Conservation (phyloP, 2,888 invertebrate genomes). For the Machimus rusticus region DNA sequence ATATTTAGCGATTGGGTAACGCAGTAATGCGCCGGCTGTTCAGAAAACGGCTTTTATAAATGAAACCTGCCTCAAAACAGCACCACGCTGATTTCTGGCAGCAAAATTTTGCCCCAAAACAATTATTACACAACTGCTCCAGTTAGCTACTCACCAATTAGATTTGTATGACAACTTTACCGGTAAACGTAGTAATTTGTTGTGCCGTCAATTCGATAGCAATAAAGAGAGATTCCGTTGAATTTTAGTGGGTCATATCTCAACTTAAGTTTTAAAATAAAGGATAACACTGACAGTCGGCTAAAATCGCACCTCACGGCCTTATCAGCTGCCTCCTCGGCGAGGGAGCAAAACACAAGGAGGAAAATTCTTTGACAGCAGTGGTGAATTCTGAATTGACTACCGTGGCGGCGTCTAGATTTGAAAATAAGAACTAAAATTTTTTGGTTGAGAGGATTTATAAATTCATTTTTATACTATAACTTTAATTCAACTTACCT, state of each 20-base stretch:
- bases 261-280: background rate
- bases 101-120: background rate
- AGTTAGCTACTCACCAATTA: conserved; percentile 28
- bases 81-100: background rate
- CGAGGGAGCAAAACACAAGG: conserved; percentile 17
- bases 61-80: background rate
- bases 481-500: too few relatives aligned
- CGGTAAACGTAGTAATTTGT: background rate
- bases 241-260: background rate
- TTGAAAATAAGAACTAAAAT: background rate
- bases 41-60: background rate
- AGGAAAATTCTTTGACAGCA: background rate
- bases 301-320: background rate
- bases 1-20: background rate
- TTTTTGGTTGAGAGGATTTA: background rate
- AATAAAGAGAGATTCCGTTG: background rate
- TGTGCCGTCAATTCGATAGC: background rate
- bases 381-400: background rate
- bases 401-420: background rate
- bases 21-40: background rate
- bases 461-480: too few relatives aligned
- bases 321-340: background rate
- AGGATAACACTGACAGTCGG: background rate
- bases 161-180: background rate
- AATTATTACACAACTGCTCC: conserved; percentile 35